Conservation (phyloP, 2,797 vertebrate species). For the Alauda arvensis region DNA sequence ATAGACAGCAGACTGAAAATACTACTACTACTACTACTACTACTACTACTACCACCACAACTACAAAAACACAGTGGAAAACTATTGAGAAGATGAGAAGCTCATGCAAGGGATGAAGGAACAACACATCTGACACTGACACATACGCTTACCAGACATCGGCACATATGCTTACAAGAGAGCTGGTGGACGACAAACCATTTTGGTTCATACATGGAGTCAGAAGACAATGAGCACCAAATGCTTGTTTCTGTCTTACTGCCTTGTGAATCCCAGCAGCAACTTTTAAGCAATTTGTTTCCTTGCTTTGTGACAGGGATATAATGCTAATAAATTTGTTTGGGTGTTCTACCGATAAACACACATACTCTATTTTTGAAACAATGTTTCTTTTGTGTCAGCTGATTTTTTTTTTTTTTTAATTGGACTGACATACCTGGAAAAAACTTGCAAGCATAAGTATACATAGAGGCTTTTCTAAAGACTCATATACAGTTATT, state of each 20-base stretch:
- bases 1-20: background rate
- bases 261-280: background rate
- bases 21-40: background rate
- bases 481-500: background rate
- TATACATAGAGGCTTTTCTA: background rate
- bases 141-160: rapidly evolving
- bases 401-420: background rate
- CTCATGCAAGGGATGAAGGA: background rate
- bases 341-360: background rate
- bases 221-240: background rate
- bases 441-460: background rate
- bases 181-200: background rate
- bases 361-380: background rate
- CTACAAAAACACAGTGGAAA: background rate
- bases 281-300: background rate
- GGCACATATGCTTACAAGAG: background rate
- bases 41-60: background rate
- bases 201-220: background rate
- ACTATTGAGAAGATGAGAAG: background rate
- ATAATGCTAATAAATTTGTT: background rate
- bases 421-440: background rate
- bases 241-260: background rate
- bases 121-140: background rate
- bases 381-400: background rate
- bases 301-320: background rate